phyloP scores from a whole-genome alignment of 2,797 vertebrate genomes.

The Cottoperca gobio region DNA sequence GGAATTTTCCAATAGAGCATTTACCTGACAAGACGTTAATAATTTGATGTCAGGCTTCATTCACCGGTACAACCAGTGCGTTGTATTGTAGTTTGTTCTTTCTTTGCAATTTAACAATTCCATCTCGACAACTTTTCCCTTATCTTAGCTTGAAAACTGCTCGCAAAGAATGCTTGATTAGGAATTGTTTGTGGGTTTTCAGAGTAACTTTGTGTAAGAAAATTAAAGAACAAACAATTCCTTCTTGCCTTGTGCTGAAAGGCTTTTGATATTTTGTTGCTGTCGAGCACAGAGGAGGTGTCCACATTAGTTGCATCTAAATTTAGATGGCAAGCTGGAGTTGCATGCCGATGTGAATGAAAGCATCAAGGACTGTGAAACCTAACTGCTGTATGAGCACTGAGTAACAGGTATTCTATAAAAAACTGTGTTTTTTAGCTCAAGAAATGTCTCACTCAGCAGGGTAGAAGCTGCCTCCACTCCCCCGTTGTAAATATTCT shows the following conservation, averaged over 20 bases:
- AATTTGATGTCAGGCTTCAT: neutral
- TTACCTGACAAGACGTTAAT: neutral
- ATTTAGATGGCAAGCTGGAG: neutral
- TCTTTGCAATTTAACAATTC: neutral
- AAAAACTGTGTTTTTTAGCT: conserved; percentile 7
- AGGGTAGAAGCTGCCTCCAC: conserved; percentile 93
- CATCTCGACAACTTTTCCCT: neutral
- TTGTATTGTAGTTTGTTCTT: neutral
- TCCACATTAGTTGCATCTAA: neutral
- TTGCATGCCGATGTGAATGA: neutral
- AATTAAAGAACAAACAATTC: neutral
- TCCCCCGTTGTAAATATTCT: conserved; percentile 90
- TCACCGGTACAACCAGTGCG: neutral
- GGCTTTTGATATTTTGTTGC: neutral
- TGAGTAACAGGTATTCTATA: neutral
- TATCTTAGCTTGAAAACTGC: neutral
- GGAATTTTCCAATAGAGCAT: too few species aligned
- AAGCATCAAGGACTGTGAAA: neutral
- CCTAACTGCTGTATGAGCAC: neutral
- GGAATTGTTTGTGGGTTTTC: neutral
- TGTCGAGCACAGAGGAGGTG: neutral
- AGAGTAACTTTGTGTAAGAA: neutral
- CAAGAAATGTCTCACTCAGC: conserved; percentile 83
- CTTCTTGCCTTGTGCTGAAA: neutral
- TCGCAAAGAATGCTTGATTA: neutral